Conservation (phyloP, 2,113 vertebrate species). For the Indicator indicator region DNA sequence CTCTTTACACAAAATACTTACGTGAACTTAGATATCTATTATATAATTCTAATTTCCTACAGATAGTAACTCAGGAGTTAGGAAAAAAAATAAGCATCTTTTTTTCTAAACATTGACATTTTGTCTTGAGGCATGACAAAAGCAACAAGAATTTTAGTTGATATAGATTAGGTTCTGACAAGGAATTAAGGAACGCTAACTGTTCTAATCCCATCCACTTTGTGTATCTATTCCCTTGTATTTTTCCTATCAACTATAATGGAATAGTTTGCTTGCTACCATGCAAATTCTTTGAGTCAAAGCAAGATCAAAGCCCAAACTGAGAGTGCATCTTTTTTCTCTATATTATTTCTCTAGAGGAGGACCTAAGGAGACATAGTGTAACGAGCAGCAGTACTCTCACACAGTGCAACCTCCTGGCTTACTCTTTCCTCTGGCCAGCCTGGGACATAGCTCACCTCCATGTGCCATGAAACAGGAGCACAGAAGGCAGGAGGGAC, state of each 20-base stretch:
- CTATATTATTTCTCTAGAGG: background rate
- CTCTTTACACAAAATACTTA: background rate
- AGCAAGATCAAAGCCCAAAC: slow-evolving; percentile 39
- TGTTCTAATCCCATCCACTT: background rate
- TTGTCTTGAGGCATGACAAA: slow-evolving; percentile 43
- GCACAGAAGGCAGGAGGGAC: background rate
- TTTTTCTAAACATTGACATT: slow-evolving; percentile 4
- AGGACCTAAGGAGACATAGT: background rate
- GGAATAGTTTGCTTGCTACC: background rate
- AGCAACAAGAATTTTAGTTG: slow-evolving; percentile 4
- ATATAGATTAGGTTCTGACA: slow-evolving; percentile 38
- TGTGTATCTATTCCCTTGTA: background rate
- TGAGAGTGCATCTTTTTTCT: background rate
- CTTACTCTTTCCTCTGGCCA: background rate
- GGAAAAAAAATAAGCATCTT: slow-evolving; percentile 29
- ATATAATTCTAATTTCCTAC: slow-evolving; percentile 18
- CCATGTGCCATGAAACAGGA: background rate
- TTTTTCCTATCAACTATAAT: background rate
- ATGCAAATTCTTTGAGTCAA: slow-evolving; percentile 30
- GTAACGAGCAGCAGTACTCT: background rate
- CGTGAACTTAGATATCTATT: background rate
- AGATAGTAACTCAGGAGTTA: background rate
- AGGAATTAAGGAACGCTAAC: slow-evolving; percentile 30
- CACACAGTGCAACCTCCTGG: background rate
- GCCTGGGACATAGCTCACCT: background rate